These are phyloP conservation scores for Plusia festucae DNA, from an alignment of 2,888 invertebrate species.

Conservation along the genomic window DNA sequence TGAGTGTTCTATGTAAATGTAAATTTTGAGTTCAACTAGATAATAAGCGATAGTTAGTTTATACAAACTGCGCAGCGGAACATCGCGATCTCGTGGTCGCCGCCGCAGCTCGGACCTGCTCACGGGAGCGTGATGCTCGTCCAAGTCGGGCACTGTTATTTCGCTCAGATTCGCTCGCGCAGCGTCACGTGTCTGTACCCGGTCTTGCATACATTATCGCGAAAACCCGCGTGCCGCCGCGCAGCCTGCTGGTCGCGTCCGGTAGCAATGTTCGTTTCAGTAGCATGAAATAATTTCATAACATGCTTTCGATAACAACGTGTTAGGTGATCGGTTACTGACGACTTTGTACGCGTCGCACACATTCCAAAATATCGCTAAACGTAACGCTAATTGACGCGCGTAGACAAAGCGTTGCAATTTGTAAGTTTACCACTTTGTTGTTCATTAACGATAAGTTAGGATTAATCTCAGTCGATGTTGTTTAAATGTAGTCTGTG, in stretches of 20 bases:
- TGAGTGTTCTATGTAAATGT: conserved; percentile 86
- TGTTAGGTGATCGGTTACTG: conserved; percentile 63
- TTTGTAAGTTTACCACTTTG: conserved; percentile 88
- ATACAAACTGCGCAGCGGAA: conserved; percentile 62
- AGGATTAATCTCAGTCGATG: conserved; percentile 88
- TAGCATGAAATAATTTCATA: conserved; percentile 54
- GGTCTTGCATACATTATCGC: conserved; percentile 47
- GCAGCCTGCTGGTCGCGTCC: conserved; percentile 12
- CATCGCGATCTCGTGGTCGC: conserved; percentile 40
- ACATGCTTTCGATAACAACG: conserved; percentile 61
- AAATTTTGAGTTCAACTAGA: conserved; percentile 85
- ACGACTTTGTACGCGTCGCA: conserved; percentile 78
- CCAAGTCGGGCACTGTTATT: conserved; percentile 73
- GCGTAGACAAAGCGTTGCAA: conserved; percentile 78
- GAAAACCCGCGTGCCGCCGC: conserved; percentile 14
- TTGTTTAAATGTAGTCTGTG: conserved; percentile 86
- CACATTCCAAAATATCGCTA: conserved; percentile 87
- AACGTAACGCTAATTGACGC: conserved; percentile 79
- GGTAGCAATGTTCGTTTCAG: conserved; percentile 46
- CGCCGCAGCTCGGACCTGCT: conserved; percentile 30
- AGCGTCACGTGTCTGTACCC: conserved; percentile 59
- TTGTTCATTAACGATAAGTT: conserved; percentile 89
- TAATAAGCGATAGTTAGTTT: conserved; percentile 71
- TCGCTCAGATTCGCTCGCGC: conserved; percentile 84
- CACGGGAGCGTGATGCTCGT: conserved; percentile 50